phyloP scores from a whole-genome alignment of 2,888 invertebrate genomes.

The Podotricha telesiphe region DNA sequence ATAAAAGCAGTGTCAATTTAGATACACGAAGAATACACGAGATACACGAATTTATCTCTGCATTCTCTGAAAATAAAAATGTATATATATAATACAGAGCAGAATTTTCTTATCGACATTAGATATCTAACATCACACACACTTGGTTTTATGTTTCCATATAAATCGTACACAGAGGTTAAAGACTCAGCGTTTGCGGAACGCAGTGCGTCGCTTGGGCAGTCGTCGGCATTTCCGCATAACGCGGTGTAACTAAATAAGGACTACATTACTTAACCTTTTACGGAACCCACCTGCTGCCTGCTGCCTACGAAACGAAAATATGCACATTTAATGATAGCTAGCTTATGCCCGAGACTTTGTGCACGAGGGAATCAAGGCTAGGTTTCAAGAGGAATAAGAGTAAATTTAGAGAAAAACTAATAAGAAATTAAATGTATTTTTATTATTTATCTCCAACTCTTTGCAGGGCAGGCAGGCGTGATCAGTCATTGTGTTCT shows the following conservation, averaged over 20 bases:
- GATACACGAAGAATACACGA: too few relatives aligned
- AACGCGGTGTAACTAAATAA: constrained; percentile 29
- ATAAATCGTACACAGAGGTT: constrained; percentile 34
- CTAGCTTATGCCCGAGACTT: not conserved
- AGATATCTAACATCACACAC: not conserved
- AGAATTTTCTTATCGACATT: not conserved
- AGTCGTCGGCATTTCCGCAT: constrained; percentile 31
- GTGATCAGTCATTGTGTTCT: too few relatives aligned
- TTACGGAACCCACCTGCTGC: constrained; percentile 22
- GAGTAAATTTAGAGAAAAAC: too few relatives aligned
- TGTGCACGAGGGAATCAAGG: not conserved
- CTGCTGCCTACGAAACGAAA: constrained; percentile 1
- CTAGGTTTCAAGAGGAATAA: too few relatives aligned
- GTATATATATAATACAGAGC: not conserved
- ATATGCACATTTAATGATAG: not conserved
- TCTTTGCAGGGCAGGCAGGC: too few relatives aligned
- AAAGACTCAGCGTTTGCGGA: constrained; percentile 29
- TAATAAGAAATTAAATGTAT: too few relatives aligned
- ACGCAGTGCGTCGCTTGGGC: constrained; percentile 8
- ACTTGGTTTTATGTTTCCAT: constrained; percentile 27
- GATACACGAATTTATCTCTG: not conserved
- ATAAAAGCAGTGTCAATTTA: too few relatives aligned
- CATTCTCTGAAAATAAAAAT: too few relatives aligned
- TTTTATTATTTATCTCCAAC: too few relatives aligned
- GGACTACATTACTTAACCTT: constrained; percentile 25